A percentile compares a stretch with the other conserved stretches of the same genome.
Evolutionary conservation across 37 sponge, comb jelly and placozoan genomes (phyloP).

Genomic region (Beroe forskalii): DNA sequence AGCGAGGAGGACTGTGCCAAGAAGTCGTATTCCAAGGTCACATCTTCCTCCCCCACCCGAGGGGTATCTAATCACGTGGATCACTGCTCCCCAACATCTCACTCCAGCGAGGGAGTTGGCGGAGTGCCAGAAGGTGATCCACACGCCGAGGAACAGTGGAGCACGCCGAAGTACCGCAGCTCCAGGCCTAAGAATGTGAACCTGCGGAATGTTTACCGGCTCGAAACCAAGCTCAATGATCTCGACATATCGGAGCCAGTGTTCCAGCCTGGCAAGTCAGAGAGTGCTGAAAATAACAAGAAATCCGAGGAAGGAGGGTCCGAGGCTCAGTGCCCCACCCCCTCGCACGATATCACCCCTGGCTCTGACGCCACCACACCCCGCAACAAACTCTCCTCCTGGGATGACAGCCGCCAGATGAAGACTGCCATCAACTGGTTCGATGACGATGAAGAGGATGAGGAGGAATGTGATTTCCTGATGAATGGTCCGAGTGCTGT

Average conservation of each 20-base stretch:
- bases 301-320: too few species aligned
- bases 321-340: background rate
- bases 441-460: background rate
- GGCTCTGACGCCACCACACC: background rate
- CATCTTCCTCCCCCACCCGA: background rate
- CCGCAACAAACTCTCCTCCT: background rate
- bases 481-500: too few species aligned
- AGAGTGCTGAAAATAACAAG: background rate
- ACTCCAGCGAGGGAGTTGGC: background rate
- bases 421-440: slow-evolving; percentile 29
- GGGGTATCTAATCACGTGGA: too few species aligned
- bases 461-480: slow-evolving; percentile 8
- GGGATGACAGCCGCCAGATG: too few species aligned
- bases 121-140: background rate
- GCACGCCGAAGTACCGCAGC: background rate
- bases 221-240: slow-evolving; percentile 6
- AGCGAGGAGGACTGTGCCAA: slow-evolving; percentile 14
- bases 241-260: slow-evolving; percentile 37
- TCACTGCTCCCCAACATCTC: background rate
- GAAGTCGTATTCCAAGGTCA: background rate
- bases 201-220: background rate
- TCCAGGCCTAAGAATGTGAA: background rate
- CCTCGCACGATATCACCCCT: background rate
- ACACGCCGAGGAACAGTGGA: background rate
- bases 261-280: background rate